Percentiles rank a stretch among this genome's conserved stretches.
These are phyloP conservation scores for Drosophila basisetae DNA, from an alignment of 2,888 invertebrate genomes.

Conservation along the genomic window DNA sequence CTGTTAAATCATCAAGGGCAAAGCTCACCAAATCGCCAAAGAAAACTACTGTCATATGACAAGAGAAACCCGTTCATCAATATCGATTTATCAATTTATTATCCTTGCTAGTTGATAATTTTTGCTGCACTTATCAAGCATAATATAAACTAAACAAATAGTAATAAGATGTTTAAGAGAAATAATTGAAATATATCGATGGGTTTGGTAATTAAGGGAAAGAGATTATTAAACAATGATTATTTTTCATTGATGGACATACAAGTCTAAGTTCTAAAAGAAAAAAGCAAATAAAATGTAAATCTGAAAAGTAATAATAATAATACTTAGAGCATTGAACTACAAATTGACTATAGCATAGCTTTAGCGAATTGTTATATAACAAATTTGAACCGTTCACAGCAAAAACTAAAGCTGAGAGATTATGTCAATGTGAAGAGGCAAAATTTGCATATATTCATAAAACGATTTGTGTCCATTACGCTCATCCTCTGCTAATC, in stretches of 20 bases:
- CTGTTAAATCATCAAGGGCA: conserved; percentile 67
- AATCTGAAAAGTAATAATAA: not conserved
- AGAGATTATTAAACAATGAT: not conserved
- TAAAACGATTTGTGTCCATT: not conserved
- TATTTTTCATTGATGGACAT: not conserved
- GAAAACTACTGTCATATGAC: not conserved
- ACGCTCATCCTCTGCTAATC: not conserved
- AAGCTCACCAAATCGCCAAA: conserved; percentile 19
- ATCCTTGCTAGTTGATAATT: not conserved
- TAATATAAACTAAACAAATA: not conserved
- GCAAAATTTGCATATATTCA: not conserved
- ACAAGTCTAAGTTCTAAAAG: not conserved
- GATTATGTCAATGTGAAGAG: not conserved
- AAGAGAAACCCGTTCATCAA: conserved; percentile 14
- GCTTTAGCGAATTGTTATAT: not conserved
- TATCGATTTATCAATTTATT: conserved; percentile 4
- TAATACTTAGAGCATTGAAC: not conserved
- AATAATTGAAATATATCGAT: not conserved
- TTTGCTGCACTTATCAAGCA: not conserved
- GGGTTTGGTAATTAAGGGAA: not conserved
- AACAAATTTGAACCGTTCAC: not conserved
- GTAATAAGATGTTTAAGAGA: not conserved
- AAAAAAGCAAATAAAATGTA: not conserved
- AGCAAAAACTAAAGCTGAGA: not conserved
- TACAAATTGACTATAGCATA: not conserved